Conservation (phyloP, 2,113 vertebrate species). For the Crotophaga sulcirostris region DNA sequence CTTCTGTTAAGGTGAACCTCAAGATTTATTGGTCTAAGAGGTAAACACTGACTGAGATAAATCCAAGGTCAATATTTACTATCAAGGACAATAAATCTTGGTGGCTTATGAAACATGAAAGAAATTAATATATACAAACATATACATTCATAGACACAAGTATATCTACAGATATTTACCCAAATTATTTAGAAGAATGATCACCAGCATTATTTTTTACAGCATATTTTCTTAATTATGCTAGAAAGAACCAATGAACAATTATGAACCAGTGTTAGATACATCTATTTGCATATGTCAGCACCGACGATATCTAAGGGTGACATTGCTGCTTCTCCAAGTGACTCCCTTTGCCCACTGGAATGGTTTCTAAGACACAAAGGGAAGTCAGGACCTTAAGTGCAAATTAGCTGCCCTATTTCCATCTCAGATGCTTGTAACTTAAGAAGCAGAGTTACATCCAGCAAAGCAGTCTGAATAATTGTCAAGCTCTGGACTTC, state of each 20-base stretch:
- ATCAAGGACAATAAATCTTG: slow-evolving; percentile 77
- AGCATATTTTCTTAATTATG: not conserved
- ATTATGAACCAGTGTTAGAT: not conserved
- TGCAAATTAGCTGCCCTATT: not conserved
- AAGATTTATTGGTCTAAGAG: slow-evolving; percentile 77
- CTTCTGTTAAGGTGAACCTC: slow-evolving; percentile 78
- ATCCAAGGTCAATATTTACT: slow-evolving; percentile 78
- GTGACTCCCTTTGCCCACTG: not conserved
- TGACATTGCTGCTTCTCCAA: slow-evolving; percentile 18
- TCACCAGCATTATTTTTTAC: not conserved
- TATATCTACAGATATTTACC: not conserved
- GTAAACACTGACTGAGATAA: slow-evolving; percentile 78
- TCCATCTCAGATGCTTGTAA: not conserved
- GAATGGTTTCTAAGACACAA: not conserved
- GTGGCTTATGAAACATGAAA: slow-evolving; percentile 56
- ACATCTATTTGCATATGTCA: not conserved
- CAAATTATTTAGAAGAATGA: not conserved
- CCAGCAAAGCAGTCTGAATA: not conserved
- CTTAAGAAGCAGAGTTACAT: not conserved
- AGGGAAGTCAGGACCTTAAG: not conserved
- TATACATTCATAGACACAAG: not conserved
- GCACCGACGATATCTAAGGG: not conserved
- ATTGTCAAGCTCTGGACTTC: not conserved
- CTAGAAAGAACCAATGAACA: not conserved
- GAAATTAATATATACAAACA: slow-evolving; percentile 57